Base-by-base conservation (phyloP, 2,113 vertebrate genomes). In the Oryzias melastigma region DNA sequence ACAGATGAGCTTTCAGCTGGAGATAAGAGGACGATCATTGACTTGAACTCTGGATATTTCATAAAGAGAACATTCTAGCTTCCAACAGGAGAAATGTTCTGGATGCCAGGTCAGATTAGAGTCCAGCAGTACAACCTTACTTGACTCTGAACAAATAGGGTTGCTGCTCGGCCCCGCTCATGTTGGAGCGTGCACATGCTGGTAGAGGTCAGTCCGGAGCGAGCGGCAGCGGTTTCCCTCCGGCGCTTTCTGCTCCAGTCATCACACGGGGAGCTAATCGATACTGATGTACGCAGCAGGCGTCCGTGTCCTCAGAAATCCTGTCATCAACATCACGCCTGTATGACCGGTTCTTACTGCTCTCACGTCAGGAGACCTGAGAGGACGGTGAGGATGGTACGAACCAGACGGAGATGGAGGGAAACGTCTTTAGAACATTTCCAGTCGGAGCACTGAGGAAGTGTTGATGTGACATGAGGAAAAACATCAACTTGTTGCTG, bases 201-300 rank as follows among this genome's bases (percentile, higher is more conserved):
- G 41, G 41, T 17, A 40, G 40, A 35, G 40, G 63, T 55, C 69
- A 25, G 56, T 71, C 50, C 52, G 51, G 66, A 60, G 27, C 24
- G 7, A 53, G 49, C 48, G 46, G 1, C 2, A 42, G 65, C 71
- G 51, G 68, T 16, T 80, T 69, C 76, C 85, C 82, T 55, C 63
- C n/a, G 82, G 70, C 74, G 49, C 68, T 50, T 58, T 68, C 52
- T 58, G 58, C 62, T 56, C 73, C 35, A 52, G 48, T 73, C 77
- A n/a, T 19, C 58, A 41, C 67, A 35, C 68, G 12, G 54, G 56
- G 44, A 76, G 65, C 52, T 54, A 49, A 88, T 87, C 83, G 14
- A 83, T 75, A 62, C 51, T 68, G 71, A 83, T 71, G 57, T 58
- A 56, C 58, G 16, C 20, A 53, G 44, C 18, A 20, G 17, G 45